A percentile compares a stretch with the other conserved stretches of the same genome.
Conservation (phyloP, 2,888 invertebrate genomes). For the Anticlea derivata region DNA sequence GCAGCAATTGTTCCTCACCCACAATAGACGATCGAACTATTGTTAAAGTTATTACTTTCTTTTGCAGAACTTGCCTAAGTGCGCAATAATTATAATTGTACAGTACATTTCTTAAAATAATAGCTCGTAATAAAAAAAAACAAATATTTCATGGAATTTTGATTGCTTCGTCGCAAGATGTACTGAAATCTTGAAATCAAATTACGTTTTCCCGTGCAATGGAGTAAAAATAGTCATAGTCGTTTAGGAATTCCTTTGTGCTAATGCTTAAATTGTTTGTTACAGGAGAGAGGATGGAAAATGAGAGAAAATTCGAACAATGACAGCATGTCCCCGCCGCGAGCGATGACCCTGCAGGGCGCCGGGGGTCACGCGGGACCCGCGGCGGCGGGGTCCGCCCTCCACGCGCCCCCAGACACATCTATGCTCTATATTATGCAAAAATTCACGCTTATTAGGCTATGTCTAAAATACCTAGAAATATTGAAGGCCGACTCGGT, state of each 20-base stretch:
- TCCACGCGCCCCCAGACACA: conserved; percentile 54
- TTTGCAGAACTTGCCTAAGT: conserved; percentile 1
- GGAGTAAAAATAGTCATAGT: conserved; percentile 14
- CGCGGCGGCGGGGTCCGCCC: conserved; percentile 61
- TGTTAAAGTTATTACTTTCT: conserved; percentile 31
- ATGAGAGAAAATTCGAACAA: conserved; percentile 72
- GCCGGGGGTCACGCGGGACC: conserved; percentile 61
- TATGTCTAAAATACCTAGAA: conserved; percentile 74
- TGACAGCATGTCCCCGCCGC: conserved; percentile 80
- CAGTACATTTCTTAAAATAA: too few species aligned
- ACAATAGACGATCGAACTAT: conserved; percentile 42
- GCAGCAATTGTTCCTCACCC: conserved; percentile 42
- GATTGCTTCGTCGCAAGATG: neutral
- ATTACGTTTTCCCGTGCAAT: conserved; percentile 8
- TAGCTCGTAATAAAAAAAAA: too few species aligned
- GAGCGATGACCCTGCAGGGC: conserved; percentile 73
- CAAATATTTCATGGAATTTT: neutral
- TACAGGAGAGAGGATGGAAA: conserved; percentile 79
- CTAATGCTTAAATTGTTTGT: conserved; percentile 50
- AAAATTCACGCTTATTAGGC: conserved; percentile 77
- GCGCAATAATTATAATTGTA: neutral
- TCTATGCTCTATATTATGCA: conserved; percentile 62
- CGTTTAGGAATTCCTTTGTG: conserved; percentile 17
- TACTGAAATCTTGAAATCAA: conserved; percentile 5
- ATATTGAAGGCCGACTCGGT: conserved; percentile 59